Conservation (phyloP, 2,888 invertebrate genomes). For the Ceramica pisi region DNA sequence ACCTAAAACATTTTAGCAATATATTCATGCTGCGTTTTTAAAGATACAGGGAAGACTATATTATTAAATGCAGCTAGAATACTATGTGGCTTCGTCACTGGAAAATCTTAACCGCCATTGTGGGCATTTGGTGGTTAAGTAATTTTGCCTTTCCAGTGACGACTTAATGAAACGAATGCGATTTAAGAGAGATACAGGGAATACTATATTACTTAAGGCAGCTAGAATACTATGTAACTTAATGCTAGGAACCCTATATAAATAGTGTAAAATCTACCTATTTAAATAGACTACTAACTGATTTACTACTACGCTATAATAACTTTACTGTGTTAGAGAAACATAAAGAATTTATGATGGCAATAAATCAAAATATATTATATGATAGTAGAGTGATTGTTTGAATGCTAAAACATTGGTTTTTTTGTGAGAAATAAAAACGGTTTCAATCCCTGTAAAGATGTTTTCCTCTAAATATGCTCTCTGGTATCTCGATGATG, state of each 20-base stretch:
- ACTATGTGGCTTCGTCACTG: too few relatives aligned
- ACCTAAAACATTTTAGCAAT: slow-evolving; percentile 38
- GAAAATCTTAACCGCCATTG: too few relatives aligned
- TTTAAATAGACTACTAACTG: neutral
- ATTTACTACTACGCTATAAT: neutral
- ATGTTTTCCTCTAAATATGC: too few relatives aligned
- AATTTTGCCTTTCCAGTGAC: too few relatives aligned
- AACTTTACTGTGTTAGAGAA: neutral
- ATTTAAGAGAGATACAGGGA: neutral
- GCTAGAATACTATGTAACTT: too few relatives aligned
- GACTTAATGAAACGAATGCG: too few relatives aligned
- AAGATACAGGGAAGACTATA: neutral
- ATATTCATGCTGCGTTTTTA: slow-evolving; percentile 19
- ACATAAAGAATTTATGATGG: neutral
- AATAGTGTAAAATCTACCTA: neutral
- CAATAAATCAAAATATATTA: neutral
- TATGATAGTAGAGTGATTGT: too few relatives aligned
- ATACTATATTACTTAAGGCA: neutral
- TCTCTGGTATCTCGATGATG: neutral
- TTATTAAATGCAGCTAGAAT: too few relatives aligned
- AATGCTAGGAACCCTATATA: neutral
- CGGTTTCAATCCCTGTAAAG: neutral
- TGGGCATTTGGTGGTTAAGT: too few relatives aligned
- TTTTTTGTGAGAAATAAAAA: too few relatives aligned
- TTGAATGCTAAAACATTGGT: neutral